Conservation (phyloP, 2,888 invertebrate genomes). For the Sinopyrophorus schimmeli region DNA sequence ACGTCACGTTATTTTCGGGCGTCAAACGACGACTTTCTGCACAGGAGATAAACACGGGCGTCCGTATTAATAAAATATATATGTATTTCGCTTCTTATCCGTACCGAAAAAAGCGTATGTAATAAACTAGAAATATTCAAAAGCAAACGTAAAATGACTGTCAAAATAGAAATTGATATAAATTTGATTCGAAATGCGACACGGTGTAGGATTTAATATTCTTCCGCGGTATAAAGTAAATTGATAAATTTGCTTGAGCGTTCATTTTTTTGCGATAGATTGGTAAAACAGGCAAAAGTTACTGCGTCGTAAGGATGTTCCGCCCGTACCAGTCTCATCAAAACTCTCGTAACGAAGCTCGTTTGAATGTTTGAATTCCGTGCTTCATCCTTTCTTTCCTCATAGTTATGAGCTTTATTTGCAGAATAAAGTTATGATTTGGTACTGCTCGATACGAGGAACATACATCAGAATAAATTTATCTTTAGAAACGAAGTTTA, state of each 20-base stretch:
- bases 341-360: constrained; percentile 27
- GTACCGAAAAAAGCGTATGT: too few relatives aligned
- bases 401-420: constrained; percentile 32
- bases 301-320: constrained; percentile 16
- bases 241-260: constrained; percentile 18
- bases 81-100: too few relatives aligned
- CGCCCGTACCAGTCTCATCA: constrained; percentile 28
- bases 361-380: constrained; percentile 30
- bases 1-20: too few relatives aligned
- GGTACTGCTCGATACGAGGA: constrained; percentile 31
- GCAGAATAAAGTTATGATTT: constrained; percentile 32
- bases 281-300: constrained; percentile 13
- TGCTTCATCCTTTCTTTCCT: constrained; percentile 25
- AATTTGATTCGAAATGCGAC: too few relatives aligned
- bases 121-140: too few relatives aligned
- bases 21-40: too few relatives aligned
- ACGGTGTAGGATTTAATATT: neutral
- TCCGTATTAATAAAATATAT: too few relatives aligned
- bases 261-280: constrained; percentile 10
- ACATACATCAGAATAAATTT: constrained; percentile 40
- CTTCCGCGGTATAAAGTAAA: constrained; percentile 9
- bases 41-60: too few relatives aligned
- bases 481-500: constrained; percentile 42
- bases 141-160: too few relatives aligned
- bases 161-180: neutral